Percentiles rank a stretch among this genome's conserved stretches.
These are phyloP conservation scores for Caenorhabditis sp. DNA, from an alignment of 2,888 invertebrate species.

Conservation along the genomic window DNA sequence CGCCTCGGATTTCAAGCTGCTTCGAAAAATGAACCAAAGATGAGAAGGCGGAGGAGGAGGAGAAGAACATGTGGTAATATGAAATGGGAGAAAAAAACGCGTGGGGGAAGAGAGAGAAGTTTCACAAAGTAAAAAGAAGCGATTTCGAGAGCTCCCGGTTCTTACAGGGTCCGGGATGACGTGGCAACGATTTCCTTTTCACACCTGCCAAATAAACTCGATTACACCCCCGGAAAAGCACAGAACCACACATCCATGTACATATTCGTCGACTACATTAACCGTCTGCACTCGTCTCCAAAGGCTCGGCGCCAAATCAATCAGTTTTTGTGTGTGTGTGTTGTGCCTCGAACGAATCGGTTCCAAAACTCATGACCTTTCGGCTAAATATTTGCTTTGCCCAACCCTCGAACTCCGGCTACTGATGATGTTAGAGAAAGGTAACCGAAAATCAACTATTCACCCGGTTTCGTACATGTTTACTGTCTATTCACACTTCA, in stretches of 20 bases:
- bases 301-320: no score
- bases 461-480: no score
- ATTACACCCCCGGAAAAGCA: no score
- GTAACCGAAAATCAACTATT: no score
- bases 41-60: slow-evolving; percentile 32
- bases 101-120: slow-evolving; percentile 3
- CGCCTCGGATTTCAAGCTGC: slow-evolving; percentile 46
- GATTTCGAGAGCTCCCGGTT: no score
- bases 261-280: no score
- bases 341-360: neutral
- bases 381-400: slow-evolving; percentile 8
- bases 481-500: neutral
- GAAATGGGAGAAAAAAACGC: slow-evolving; percentile 6
- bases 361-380: slow-evolving; percentile 10
- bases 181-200: no score
- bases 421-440: neutral
- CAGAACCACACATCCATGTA: no score
- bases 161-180: no score
- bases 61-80: slow-evolving; percentile 28
- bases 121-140: slow-evolving; percentile 36
- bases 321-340: no score
- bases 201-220: no score
- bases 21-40: slow-evolving; percentile 21
- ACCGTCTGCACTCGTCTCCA: no score
- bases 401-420: slow-evolving; percentile 5